phyloP scores from a whole-genome alignment of 1,140 invertebrate genomes.

The Trichonephila clavata region DNA sequence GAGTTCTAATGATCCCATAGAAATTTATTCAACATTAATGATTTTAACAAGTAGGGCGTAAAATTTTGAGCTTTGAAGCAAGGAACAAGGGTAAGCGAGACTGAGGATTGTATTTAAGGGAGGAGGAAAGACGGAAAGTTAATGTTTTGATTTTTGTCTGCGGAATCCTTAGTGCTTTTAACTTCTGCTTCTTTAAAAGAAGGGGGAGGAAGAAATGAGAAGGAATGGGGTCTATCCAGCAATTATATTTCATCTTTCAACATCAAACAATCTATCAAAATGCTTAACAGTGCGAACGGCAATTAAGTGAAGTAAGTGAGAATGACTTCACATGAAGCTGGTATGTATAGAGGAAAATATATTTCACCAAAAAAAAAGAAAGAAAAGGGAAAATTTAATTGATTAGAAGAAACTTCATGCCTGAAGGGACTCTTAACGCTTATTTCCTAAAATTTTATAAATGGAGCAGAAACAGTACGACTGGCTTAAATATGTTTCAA shows the following conservation, averaged over 20 bases:
- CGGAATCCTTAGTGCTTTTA: background rate
- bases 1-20: slow-evolving; percentile 60
- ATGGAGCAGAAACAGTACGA: background rate
- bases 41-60: slow-evolving; percentile 74
- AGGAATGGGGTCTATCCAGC: slow-evolving; percentile 17
- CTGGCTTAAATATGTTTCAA: slow-evolving; percentile 17
- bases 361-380: background rate
- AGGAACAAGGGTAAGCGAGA: slow-evolving; percentile 10
- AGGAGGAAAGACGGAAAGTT: background rate
- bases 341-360: background rate
- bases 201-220: background rate
- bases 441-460: slow-evolving; percentile 16
- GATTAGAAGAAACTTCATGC: slow-evolving; percentile 53
- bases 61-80: slow-evolving; percentile 60
- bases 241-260: slow-evolving; percentile 72
- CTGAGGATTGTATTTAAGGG: slow-evolving; percentile 41
- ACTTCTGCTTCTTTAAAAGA: slow-evolving; percentile 23
- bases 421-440: background rate
- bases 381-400: slow-evolving; percentile 38
- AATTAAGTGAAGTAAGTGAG: slow-evolving; percentile 49
- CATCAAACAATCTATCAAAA: slow-evolving; percentile 68
- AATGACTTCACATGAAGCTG: background rate
- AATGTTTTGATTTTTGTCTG: slow-evolving; percentile 57
- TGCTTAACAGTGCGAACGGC: slow-evolving; percentile 55
- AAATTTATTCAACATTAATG: slow-evolving; percentile 70